Evolutionary conservation across 2,113 vertebrate genomes (phyloP), one percentile per base, ranked within the genome.

Genomic region (Toxotes jaculatrix): DNA sequence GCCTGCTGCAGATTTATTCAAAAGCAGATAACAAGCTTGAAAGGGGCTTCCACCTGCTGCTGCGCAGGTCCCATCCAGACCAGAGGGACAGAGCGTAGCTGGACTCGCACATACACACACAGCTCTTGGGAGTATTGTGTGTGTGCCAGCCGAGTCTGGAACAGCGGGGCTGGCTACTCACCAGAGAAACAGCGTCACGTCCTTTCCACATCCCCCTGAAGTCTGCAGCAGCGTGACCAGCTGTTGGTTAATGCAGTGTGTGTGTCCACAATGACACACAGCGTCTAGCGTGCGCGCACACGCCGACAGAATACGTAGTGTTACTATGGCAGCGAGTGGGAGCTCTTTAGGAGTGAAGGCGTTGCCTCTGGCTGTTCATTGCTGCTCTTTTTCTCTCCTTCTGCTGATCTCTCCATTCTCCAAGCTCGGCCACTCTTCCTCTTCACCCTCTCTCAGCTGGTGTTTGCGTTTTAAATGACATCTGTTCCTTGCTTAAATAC

Each of bases 241-340:
- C 92, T 93, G 92, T 88, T 88, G 86, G 83, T 79, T 77, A 82
- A 87, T 74, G 86, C 88, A 21, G 74, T 60, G 82, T 80, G 83
- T 17, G 60, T 82, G 79, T 91, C 74, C 80, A 70, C 66, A 2
- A 55, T 60, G 59, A 72, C 83, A 89, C 88, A 73, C 86, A 27
- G 12, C 87, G 64, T 77, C 34, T 12, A 34, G 67, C 38, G 76
- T 79, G 88, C 66, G 82, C 80, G 62, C 84, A 31, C 84, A 61
- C 83, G 77, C 63, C 11, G 19, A 45, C 42, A 21, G 77, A 74
- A 57, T 80, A 84, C 74, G 72, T 80, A 79, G 86, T 63, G 93
- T 94, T 94, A 77, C 93, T 91, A 93, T 93, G 89, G 92, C 77
- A 93, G 88, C 91, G 32, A 89, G 90, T 79, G 36, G 86, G 90